Conservation (phyloP, 2,888 invertebrate species). For the Tanytarsus gracilentus region DNA sequence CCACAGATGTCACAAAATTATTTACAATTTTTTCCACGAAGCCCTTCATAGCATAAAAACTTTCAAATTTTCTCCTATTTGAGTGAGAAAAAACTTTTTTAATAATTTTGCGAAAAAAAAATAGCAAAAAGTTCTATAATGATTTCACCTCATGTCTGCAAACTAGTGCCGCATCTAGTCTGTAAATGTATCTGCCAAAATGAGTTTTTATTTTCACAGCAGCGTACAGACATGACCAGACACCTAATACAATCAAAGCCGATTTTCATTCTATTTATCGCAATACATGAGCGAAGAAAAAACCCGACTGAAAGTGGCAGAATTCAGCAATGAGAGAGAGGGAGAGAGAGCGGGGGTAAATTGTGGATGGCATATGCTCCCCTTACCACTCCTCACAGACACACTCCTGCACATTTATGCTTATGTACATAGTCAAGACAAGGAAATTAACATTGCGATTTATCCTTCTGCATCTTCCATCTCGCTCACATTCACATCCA, state of each 20-base stretch:
- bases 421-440: neutral
- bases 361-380: neutral
- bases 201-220: too few relatives aligned
- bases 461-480: constrained; percentile 19
- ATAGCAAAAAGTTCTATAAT: neutral
- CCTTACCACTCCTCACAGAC: constrained; percentile 9
- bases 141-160: too few relatives aligned
- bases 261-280: neutral
- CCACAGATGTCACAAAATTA: constrained; percentile 7
- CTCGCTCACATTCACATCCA: constrained; percentile 19
- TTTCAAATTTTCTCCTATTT: too few relatives aligned
- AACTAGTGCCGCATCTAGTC: too few relatives aligned
- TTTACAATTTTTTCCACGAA: too few relatives aligned
- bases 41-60: too few relatives aligned
- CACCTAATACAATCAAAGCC: constrained; percentile 20
- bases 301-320: neutral
- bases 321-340: neutral
- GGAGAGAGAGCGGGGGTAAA: constrained; percentile 23
- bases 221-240: constrained; percentile 27
- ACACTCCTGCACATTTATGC: neutral
- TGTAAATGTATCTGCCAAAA: too few relatives aligned
- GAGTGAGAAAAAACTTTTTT: too few relatives aligned
- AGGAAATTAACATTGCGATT: constrained; percentile 24
- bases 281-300: neutral
- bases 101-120: neutral